phyloP scores from a whole-genome alignment of 1,140 invertebrate species.

The Drosophila tsacasi region DNA sequence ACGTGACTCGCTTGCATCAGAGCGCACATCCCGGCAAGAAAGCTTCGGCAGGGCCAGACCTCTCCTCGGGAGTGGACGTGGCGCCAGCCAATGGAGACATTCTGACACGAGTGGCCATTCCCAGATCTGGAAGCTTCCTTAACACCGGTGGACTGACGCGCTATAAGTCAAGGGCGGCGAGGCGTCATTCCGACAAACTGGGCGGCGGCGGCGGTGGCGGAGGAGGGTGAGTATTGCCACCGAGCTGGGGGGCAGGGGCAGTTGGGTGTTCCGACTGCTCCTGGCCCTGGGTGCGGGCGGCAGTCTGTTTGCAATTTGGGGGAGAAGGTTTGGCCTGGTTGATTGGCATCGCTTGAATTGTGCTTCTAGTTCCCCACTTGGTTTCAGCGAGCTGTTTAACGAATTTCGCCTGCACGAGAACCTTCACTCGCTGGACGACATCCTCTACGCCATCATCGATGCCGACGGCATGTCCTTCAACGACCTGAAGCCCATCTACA shows the following conservation, averaged over 20 bases:
- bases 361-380: constrained; percentile 89
- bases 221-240: constrained; percentile 78
- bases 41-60: constrained; percentile 6
- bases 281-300: constrained; percentile 43
- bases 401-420: constrained; percentile 94
- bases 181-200: constrained; percentile 73
- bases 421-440: constrained; percentile 94
- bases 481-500: constrained; percentile 95
- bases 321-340: constrained; percentile 78
- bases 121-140: constrained; percentile 92
- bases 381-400: constrained; percentile 93
- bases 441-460: constrained; percentile 94
- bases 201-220: constrained; percentile 67
- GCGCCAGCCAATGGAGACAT: constrained; percentile 88
- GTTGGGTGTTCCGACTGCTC: not conserved
- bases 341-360: constrained; percentile 81
- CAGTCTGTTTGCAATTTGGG: constrained; percentile 59
- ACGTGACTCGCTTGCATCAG: constrained; percentile 61
- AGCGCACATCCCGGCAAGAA: constrained; percentile 47
- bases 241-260: constrained; percentile 14
- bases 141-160: constrained; percentile 90
- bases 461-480: constrained; percentile 96
- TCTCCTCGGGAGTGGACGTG: constrained; percentile 75
- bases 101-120: constrained; percentile 93
- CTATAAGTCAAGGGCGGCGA: constrained; percentile 87